phyloP scores from a whole-genome alignment of 2,888 invertebrate genomes.

The Agrotis puta region DNA sequence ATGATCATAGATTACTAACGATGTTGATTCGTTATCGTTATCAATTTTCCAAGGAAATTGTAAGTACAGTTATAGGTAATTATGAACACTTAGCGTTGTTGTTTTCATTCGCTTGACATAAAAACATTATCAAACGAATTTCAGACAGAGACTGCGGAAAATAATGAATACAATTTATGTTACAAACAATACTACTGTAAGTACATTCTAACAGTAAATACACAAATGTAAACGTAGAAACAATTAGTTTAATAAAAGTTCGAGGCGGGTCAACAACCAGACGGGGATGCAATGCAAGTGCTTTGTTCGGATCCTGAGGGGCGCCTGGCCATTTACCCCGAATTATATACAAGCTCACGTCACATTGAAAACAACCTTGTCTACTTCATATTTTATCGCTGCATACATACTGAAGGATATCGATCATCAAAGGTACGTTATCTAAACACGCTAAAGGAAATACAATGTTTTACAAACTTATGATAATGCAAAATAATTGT shows the following conservation, averaged over 20 bases:
- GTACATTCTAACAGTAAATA: neutral
- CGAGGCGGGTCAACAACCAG: constrained; percentile 84
- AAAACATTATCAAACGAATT: constrained; percentile 15
- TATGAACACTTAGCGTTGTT: constrained; percentile 11
- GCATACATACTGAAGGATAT: constrained; percentile 18
- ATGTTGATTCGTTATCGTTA: constrained; percentile 35
- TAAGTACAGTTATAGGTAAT: constrained; percentile 21
- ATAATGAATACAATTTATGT: too few relatives aligned
- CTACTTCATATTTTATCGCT: constrained; percentile 17
- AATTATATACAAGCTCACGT: constrained; percentile 51
- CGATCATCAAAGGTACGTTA: constrained; percentile 16
- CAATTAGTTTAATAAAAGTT: constrained; percentile 58
- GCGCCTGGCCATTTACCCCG: constrained; percentile 82
- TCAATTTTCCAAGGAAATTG: constrained; percentile 17
- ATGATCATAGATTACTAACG: constrained; percentile 6
- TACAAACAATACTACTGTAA: neutral
- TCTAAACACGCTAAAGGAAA: constrained; percentile 7
- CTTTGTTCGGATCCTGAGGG: constrained; percentile 78
- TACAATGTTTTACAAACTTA: constrained; percentile 19
- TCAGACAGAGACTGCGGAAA: neutral
- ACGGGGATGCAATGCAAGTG: constrained; percentile 76
- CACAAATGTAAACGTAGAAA: constrained; percentile 26
- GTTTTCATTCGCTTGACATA: constrained; percentile 14
- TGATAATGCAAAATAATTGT: neutral
- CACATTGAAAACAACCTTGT: constrained; percentile 25